A percentile compares a stretch with the other conserved stretches of the same genome.
phyloP scores from a whole-genome alignment of 2,113 vertebrate genomes.

The Herpetotheres cachinnans region DNA sequence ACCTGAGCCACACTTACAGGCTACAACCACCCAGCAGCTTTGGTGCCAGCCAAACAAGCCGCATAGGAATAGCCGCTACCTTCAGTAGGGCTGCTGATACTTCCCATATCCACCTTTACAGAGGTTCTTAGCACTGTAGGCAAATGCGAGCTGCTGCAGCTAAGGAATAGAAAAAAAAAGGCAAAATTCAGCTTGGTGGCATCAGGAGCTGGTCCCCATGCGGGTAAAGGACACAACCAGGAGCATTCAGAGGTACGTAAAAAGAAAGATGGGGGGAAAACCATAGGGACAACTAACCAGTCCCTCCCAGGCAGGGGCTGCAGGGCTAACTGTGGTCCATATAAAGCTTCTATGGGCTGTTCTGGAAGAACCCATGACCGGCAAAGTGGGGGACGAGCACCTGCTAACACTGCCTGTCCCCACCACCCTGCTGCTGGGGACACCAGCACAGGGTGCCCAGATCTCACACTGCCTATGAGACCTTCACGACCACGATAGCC shows the following conservation, averaged over 20 bases:
- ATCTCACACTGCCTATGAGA: neutral
- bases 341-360: neutral
- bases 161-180: neutral
- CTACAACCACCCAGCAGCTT: neutral
- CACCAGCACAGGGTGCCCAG: neutral
- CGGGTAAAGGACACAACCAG: neutral
- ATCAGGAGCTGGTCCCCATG: neutral
- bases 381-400: neutral
- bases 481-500: neutral
- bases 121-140: neutral
- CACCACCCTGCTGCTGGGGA: neutral
- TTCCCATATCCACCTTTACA: neutral
- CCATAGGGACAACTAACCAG: neutral
- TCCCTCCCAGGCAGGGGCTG: neutral
- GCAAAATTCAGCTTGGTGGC: neutral
- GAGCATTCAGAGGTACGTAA: neutral
- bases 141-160: neutral
- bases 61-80: rapidly evolving
- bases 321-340: neutral
- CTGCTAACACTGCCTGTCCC: neutral
- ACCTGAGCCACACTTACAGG: neutral
- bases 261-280: neutral
- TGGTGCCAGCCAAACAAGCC: neutral
- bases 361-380: neutral
- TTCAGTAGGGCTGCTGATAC: neutral